Percentiles rank a stretch among this genome's conserved stretches.
Conservation (phyloP, 2,888 invertebrate species). For the Mycalesis mineus region DNA sequence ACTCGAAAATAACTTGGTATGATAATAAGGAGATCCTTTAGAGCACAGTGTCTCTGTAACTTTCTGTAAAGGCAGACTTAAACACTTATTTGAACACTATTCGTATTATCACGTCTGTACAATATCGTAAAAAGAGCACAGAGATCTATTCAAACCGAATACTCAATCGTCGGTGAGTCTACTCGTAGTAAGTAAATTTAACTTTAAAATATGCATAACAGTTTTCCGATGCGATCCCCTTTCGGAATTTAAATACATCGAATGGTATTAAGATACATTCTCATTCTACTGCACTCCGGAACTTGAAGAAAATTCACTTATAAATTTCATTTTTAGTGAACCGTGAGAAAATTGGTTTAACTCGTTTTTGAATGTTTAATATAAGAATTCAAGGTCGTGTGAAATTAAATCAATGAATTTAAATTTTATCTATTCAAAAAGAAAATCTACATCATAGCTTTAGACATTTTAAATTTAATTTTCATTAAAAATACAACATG, state of each 20-base stretch:
- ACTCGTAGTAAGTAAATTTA: conserved; percentile 72
- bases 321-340: conserved; percentile 18
- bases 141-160: conserved; percentile 60
- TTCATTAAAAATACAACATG: background rate
- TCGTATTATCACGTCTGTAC: conserved; percentile 29
- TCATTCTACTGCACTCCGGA: conserved; percentile 65
- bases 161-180: conserved; percentile 54
- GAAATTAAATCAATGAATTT: no score
- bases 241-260: conserved; percentile 73
- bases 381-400: no score
- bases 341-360: background rate
- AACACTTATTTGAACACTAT: background rate
- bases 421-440: no score
- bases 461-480: no score
- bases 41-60: background rate
- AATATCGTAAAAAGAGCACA: conserved; percentile 65
- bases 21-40: no score
- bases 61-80: no score
- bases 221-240: conserved; percentile 74
- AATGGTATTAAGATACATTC: conserved; percentile 75
- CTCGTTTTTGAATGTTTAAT: background rate
- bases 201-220: conserved; percentile 79
- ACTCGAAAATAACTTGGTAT: no score
- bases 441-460: no score
- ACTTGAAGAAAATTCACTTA: conserved; percentile 53